Conservation (phyloP, 2,113 vertebrate species). For the Pituophis catenifer region DNA sequence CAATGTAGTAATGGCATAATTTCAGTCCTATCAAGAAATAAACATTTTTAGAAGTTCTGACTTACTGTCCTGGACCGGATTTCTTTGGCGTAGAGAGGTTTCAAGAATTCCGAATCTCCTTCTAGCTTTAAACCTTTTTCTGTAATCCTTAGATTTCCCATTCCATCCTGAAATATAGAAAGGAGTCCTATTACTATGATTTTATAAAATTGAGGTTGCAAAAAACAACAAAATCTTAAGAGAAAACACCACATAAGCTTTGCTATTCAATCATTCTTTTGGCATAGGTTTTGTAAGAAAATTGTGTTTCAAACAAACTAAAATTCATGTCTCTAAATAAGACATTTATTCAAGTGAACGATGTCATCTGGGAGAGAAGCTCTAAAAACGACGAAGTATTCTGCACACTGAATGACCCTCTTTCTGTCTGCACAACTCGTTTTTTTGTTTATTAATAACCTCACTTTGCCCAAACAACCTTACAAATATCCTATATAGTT, state of each 20-base stretch:
- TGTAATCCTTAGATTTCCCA: constrained; percentile 97
- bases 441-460: neutral
- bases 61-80: constrained; percentile 96
- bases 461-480: neutral
- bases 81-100: constrained; percentile 99
- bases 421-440: neutral
- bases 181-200: constrained; percentile 52
- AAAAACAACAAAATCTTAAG: constrained; percentile 20
- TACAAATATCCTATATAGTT: neutral
- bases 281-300: constrained; percentile 42
- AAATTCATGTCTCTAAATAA: constrained; percentile 29
- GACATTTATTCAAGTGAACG: constrained; percentile 39
- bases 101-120: constrained; percentile 96
- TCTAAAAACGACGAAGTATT: neutral
- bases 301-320: constrained; percentile 38
- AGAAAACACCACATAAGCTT: constrained; percentile 38
- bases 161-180: constrained; percentile 86
- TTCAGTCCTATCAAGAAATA: neutral
- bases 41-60: constrained; percentile 28
- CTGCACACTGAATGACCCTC: neutral
- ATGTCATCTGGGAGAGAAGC: constrained; percentile 9
- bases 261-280: constrained; percentile 51
- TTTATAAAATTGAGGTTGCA: constrained; percentile 49
- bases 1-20: neutral
- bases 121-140: constrained; percentile 95